These are phyloP conservation scores for Caenorhabditis sp. DNA, from an alignment of 2,888 invertebrate genomes.

Conservation along the genomic window DNA sequence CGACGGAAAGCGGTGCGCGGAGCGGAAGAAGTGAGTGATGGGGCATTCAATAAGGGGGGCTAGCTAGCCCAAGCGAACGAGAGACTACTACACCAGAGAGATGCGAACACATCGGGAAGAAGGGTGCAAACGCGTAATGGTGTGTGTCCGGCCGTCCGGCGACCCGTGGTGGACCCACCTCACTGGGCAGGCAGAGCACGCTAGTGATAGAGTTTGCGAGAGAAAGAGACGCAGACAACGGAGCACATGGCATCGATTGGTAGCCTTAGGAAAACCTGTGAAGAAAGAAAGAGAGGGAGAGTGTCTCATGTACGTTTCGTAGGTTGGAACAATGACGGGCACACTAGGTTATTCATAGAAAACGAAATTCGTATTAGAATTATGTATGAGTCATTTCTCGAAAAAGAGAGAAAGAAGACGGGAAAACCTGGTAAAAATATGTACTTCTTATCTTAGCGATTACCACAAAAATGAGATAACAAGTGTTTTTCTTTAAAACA, in stretches of 20 bases:
- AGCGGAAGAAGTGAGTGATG: constrained; percentile 39
- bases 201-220: not conserved
- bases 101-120: constrained; percentile 4
- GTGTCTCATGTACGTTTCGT: not conserved
- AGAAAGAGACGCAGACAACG: not conserved
- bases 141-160: not conserved
- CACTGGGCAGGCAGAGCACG: not conserved
- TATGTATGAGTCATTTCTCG: too few species aligned
- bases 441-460: too few species aligned
- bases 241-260: too few species aligned
- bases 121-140: constrained; percentile 25
- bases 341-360: too few species aligned
- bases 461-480: too few species aligned
- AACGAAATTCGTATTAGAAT: too few species aligned
- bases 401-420: too few species aligned
- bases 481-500: too few species aligned
- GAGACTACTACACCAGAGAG: not conserved
- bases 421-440: too few species aligned
- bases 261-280: too few species aligned
- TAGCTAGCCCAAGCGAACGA: not conserved
- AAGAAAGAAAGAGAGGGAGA: too few species aligned
- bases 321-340: not conserved
- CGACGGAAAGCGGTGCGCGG: constrained; percentile 33
- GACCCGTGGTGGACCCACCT: not conserved
- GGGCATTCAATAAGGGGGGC: not conserved